Evolutionary conservation across 2,888 invertebrate species (phyloP), one percentile per base, ranked within the genome.

Genomic region (Hesperia comma): DNA sequence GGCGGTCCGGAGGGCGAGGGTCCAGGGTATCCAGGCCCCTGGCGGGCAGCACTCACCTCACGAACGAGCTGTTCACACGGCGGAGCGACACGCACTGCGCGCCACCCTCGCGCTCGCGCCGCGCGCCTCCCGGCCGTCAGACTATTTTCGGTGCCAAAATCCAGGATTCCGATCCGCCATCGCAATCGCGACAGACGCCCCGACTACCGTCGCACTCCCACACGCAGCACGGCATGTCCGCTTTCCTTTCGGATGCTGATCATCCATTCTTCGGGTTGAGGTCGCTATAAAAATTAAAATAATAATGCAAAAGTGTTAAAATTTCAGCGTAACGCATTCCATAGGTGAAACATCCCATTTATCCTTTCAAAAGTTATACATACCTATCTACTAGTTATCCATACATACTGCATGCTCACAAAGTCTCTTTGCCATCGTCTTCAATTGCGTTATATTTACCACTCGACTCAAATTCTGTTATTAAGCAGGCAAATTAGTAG

Each of bases 101-200:
- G 82, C 83, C 84, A 86, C 85, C 84, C 86, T 86, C 86, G 81
- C 80, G 82, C 78, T 76, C 76, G 79, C 78, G 76, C 79, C 75
- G 84, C 85, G 85, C 86, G 82, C 51, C 51, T 51, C 51, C 51
- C 86, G 84, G 87, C 87, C 88, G 86, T 88, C 84, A 84, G 87
- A 87, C 91, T 92, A 92, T 92, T 92, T 92, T 92, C 85, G 92
- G 92, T 89, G 91, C 89, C 91, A 92, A 92, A 92, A 90, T 88
- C 86, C 89, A 86, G 86, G 87, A 90, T 90, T 89, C 86, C 86
- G 76, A 87, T 85, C 85, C 81, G 79, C 80, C 84, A 81, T 82
- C 81, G 79, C 80, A 79, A 82, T 82, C 83, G 83, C 79, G 79
- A 79, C 81, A 78, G 78, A 77, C 78, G 73, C 70, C 71, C 73